Base-by-base conservation (phyloP, 1,140 invertebrate genomes). In the Doryteuthis pealeii region DNA sequence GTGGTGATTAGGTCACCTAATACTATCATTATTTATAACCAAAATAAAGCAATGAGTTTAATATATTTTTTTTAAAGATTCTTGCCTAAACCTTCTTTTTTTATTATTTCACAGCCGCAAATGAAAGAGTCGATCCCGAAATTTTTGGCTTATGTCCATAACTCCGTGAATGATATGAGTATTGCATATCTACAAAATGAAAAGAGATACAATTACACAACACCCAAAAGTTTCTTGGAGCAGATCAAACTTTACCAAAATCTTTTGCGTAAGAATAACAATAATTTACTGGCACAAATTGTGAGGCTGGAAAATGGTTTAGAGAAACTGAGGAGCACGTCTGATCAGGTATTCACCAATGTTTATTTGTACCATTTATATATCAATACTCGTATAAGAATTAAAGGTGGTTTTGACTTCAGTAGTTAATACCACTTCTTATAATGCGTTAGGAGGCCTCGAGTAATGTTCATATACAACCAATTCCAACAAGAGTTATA, bases 71-170 rank as follows among this genome's bases (percentile, higher is more conserved):
- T n/a, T n/a, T n/a, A n/a, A n/a, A n/a, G n/a, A n/a, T n/a, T n/a
- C n/a, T n/a, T n/a, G n/a, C n/a, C n/a, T n/a, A n/a, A n/a, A n/a
- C n/a, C n/a, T 14, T 70, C 0, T 40, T 70, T 70, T n/a, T 5
- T 15, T 14, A 31, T 3, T 33, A 14, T 40, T 70, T n/a, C 66
- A 15, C 31, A 75, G 74, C 32, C 69, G 15, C 67, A 81, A 40
- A 73, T 76, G 58, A 74, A 49, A 30, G 43, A 74, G 22, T 78
- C 77, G 0, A 92, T 95, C 70, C 91, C 95, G 10, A 91, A 92
- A 85, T 97, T 97, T 84, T 96, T 97, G 95, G 93, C 95, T 1
- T 95, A 93, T 84, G 94, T 93, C n/a, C 96, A 98, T 83, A 93
- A 92, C 2, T 94, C 94, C 72, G 96, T 97, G 0, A 97, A 96